Evolutionary conservation across 2,113 vertebrate species (phyloP).

Genomic region (Oreochromis aureus): DNA sequence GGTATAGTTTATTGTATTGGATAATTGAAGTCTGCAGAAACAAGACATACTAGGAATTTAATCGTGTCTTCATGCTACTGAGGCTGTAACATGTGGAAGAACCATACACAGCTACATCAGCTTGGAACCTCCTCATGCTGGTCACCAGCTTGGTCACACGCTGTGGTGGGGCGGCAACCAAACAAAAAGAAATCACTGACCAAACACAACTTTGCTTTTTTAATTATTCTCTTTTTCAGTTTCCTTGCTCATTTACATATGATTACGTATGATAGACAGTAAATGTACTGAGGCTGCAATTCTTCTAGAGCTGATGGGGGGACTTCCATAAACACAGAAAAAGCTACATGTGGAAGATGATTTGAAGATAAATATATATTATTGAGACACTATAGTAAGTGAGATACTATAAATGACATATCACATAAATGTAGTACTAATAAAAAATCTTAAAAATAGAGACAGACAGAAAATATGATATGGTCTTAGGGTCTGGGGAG

Average conservation of each 20-base stretch:
- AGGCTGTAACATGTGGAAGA: too few relatives aligned
- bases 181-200: neutral
- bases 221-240: neutral
- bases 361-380: neutral
- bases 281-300: neutral
- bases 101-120: too few relatives aligned
- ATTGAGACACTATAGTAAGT: neutral
- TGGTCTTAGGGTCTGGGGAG: neutral
- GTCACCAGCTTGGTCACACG: neutral
- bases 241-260: neutral
- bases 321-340: neutral
- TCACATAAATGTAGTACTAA: fast-evolving
- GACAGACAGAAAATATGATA: neutral
- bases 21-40: neutral
- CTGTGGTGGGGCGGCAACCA: neutral
- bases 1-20: neutral
- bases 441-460: neutral
- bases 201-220: neutral
- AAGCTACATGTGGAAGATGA: neutral
- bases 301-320: neutral
- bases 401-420: neutral
- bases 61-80: too few relatives aligned
- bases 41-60: neutral
- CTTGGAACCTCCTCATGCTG: neutral
- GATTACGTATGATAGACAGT: neutral